Evolutionary conservation across 2,888 invertebrate genomes (phyloP), one percentile per base, ranked within the genome.

Genomic region (Sturmia bella): DNA sequence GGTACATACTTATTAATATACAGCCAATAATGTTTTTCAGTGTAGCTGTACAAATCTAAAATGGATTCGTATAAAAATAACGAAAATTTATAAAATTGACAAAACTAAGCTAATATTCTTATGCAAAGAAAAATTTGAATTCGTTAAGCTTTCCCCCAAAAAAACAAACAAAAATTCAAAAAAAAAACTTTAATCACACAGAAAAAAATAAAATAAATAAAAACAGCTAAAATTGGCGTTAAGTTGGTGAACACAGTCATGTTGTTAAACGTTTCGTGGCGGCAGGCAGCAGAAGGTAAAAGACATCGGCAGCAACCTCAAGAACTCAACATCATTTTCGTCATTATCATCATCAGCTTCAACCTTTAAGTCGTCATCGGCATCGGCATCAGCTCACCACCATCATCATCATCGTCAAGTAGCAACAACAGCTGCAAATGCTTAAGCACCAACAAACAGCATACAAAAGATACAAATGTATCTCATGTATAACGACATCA

Each of bases 401-500:
- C 82, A 69, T 72, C 54, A 70, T 17, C 57, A 61, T 17, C 77
- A 74, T 70, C 82, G 59, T 72, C 56, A 70, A 83, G 83, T 80
- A 83, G 79, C 80, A 73, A 80, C 81, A 82, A 79, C 86, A 84
- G 85, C 85, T 86, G 85, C 85, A 82, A 82, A 82, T 82, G 82
- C 82, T 82, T 82, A 82, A 86, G 84, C 87, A 88, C 88, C 87
- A 87, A 86, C 87, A 87, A 87, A 86, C 87, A 80, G 70, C 74
- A 86, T 86, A 88, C 89, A 88, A 88, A 87, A 87, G 88, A 89
- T 88, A 88, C 88, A 89, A 88, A 88, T 88, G 88, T 88, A 85
- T 83, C 80, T 78, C 80, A 81, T 81, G 84, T 84, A 73, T 61
- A 78, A 78, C 80, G 74, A 78, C 70, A 83, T 82, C 70, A 78